Evolutionary conservation across 1,140 invertebrate genomes (phyloP).

Genomic region (Eufriesea mexicana): DNA sequence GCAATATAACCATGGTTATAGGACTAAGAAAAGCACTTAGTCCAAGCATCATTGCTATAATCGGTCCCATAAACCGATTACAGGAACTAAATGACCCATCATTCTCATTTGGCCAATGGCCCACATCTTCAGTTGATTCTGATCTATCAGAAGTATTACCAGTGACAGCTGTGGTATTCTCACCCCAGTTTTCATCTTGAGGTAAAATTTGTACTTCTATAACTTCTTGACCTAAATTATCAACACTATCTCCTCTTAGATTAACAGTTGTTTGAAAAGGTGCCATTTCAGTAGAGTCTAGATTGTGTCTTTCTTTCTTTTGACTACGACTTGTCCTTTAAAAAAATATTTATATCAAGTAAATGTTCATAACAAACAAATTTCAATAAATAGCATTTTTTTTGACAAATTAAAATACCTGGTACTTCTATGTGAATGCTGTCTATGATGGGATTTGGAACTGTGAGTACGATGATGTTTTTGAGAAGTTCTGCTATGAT

Average conservation of each 20-base stretch:
- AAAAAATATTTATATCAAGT: background rate
- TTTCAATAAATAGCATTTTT: background rate
- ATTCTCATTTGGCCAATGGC: slow-evolving; percentile 89
- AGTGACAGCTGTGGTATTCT: slow-evolving; percentile 98
- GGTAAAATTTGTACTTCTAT: slow-evolving; percentile 96
- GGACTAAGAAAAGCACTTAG: slow-evolving; percentile 94
- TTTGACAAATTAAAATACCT: slow-evolving; percentile 69
- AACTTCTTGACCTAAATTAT: slow-evolving; percentile 88
- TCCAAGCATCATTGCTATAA: slow-evolving; percentile 89
- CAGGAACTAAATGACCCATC: slow-evolving; percentile 89
- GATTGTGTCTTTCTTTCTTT: slow-evolving; percentile 75
- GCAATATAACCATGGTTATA: slow-evolving; percentile 96
- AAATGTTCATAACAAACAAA: slow-evolving; percentile 22
- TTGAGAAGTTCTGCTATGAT: slow-evolving; percentile 75
- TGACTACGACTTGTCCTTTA: slow-evolving; percentile 78
- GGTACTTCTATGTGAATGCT: slow-evolving; percentile 80
- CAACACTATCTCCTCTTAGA: slow-evolving; percentile 86
- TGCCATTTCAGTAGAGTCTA: slow-evolving; percentile 84
- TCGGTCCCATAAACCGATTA: slow-evolving; percentile 90
- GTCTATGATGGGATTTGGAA: slow-evolving; percentile 79
- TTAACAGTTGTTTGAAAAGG: slow-evolving; percentile 92
- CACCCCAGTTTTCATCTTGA: slow-evolving; percentile 98
- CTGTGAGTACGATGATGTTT: slow-evolving; percentile 79
- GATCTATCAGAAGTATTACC: slow-evolving; percentile 98
- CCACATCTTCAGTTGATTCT: slow-evolving; percentile 95